Conservation (phyloP, 35 echinoderm and acorn worm species). For the Ptychodera flava region DNA sequence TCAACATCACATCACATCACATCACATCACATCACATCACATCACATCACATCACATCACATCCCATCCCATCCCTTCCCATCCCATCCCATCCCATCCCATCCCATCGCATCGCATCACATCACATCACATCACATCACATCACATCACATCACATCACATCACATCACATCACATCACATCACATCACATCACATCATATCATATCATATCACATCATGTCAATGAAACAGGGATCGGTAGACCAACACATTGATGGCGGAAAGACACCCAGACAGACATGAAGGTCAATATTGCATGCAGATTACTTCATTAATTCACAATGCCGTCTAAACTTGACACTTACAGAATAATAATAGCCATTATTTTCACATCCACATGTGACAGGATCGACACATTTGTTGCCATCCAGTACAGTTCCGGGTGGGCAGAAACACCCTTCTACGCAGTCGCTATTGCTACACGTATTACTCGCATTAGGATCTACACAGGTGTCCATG, state of each 20-base stretch:
- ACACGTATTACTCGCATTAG: not conserved
- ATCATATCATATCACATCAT: too few relatives aligned
- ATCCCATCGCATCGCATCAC: slow-evolving; percentile 20
- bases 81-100: slow-evolving; percentile 21
- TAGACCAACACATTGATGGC: too few relatives aligned
- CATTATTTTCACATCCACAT: slow-evolving; percentile 14
- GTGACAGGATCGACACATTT: slow-evolving; percentile 6
- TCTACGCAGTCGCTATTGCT: slow-evolving; percentile 12
- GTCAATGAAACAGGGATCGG: too few relatives aligned
- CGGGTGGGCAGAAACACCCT: slow-evolving; percentile 14
- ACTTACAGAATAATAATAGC: not conserved
- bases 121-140: slow-evolving; percentile 28
- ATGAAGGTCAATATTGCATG: too few relatives aligned
- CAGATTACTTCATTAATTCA: not conserved
- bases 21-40: slow-evolving; percentile 26
- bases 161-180: slow-evolving; percentile 26
- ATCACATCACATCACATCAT: not conserved
- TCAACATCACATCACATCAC: slow-evolving; percentile 28
- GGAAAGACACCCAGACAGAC: too few relatives aligned
- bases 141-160: slow-evolving; percentile 28
- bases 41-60: slow-evolving; percentile 28
- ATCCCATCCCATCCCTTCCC: slow-evolving; percentile 24
- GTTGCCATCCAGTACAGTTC: slow-evolving; percentile 9
- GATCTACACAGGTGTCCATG: not conserved
- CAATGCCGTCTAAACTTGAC: too few relatives aligned